Conservation (phyloP, 2,113 vertebrate genomes). For the Delphinapterus leucas region DNA sequence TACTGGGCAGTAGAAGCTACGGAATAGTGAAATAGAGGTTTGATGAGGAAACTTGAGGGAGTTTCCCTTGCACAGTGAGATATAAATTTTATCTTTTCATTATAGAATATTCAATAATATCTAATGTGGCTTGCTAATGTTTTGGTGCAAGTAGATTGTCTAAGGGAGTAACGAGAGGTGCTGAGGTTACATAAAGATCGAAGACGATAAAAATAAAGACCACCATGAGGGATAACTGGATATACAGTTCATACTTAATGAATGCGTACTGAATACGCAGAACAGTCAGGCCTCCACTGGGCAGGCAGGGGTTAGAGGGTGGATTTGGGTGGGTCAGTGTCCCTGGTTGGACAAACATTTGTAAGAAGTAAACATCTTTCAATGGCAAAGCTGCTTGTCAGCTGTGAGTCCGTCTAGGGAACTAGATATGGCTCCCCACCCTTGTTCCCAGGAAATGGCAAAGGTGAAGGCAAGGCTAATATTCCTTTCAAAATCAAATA, state of each 20-base stretch:
- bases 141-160: not conserved
- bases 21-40: not conserved
- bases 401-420: constrained; percentile 15
- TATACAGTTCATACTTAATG: not conserved
- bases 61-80: not conserved
- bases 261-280: not conserved
- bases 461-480: not conserved
- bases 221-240: not conserved
- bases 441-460: constrained; percentile 46
- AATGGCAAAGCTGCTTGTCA: not conserved
- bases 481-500: not conserved
- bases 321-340: not conserved
- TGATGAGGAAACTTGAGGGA: not conserved
- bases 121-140: not conserved
- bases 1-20: not conserved
- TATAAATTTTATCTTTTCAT: not conserved
- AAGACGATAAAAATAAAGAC: not conserved
- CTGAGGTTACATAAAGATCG: not conserved
- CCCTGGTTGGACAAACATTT: constrained; percentile 49
- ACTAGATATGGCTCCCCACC: constrained; percentile 43
- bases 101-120: not conserved
- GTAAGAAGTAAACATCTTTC: constrained; percentile 44
- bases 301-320: not conserved
- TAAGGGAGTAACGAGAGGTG: not conserved
- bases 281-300: not conserved